These are phyloP conservation scores for Nysson spinosus DNA, from an alignment of 2,888 invertebrate genomes.

Conservation along the genomic window DNA sequence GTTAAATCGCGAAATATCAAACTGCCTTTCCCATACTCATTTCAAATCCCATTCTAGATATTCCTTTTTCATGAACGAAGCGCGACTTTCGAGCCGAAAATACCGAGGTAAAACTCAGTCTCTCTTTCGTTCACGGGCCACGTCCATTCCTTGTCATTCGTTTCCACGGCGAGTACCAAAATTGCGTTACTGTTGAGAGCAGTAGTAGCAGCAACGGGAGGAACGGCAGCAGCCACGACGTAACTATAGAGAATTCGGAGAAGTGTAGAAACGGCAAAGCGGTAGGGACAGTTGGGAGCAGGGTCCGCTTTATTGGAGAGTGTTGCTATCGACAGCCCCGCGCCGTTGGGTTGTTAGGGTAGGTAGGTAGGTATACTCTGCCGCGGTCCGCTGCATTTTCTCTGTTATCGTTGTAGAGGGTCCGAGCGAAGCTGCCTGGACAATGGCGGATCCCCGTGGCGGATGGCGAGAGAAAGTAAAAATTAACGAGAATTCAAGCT, in stretches of 20 bases:
- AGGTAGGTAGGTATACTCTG: slow-evolving; percentile 62
- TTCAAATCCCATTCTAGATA: slow-evolving; percentile 12
- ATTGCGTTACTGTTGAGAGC: slow-evolving; percentile 66
- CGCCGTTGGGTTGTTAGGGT: slow-evolving; percentile 64
- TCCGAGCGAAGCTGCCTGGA: slow-evolving; percentile 68
- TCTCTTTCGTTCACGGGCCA: slow-evolving; percentile 24
- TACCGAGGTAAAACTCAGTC: slow-evolving; percentile 21
- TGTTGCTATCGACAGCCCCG: slow-evolving; percentile 73
- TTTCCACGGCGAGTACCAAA: slow-evolving; percentile 54
- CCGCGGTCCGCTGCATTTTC: slow-evolving; percentile 73
- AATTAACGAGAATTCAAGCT: slow-evolving; percentile 77
- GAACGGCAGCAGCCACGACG: not conserved
- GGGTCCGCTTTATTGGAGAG: slow-evolving; percentile 72
- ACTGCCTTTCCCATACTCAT: not conserved
- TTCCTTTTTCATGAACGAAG: slow-evolving; percentile 26
- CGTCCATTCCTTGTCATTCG: slow-evolving; percentile 47
- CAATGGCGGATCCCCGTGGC: slow-evolving; percentile 67
- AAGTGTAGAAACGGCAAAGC: slow-evolving; percentile 26
- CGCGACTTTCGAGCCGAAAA: slow-evolving; percentile 23
- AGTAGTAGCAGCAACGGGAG: slow-evolving; percentile 28
- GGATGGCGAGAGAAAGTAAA: slow-evolving; percentile 75
- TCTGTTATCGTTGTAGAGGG: slow-evolving; percentile 74
- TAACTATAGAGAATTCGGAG: slow-evolving; percentile 28
- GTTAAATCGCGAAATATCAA: slow-evolving; percentile 35
- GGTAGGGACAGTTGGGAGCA: slow-evolving; percentile 40